Evolutionary conservation across 2,888 invertebrate genomes (phyloP), one percentile per base, ranked within the genome.

Genomic region (Steinernema hermaphroditum): DNA sequence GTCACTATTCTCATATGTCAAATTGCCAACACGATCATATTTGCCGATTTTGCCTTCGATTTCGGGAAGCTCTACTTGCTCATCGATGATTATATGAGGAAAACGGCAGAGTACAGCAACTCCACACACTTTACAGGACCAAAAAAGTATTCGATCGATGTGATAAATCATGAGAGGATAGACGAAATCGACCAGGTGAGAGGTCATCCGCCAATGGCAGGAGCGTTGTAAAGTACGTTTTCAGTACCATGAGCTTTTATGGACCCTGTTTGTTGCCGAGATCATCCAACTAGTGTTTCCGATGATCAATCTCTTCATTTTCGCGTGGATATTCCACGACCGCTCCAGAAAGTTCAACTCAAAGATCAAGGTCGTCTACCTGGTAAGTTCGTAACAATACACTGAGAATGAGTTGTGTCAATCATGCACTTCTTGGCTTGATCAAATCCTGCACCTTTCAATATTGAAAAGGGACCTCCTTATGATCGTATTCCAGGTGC

Each of bases 201-300:
- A n/a, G n/a, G n/a, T n/a, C 19, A 34, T 76, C 68, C 69, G 22
- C 4, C 4, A 27, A 37, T 37, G 37, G 37, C 37, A 12, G 6
- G 37, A 37, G 12, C 12, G 4, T 8, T 12, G 37, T 12, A 37
- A 37, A 37, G 32, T 29, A 8, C 27, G 24, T 12, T 77, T 82
- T 43, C 32, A 79, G 80, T 79, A 79, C 44, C 80, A 79, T 62
- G 80, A 79, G 32, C 74, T 72, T 32, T 32, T 79, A 12, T 79
- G 80, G 80, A 82, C 79, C 16, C 57, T 79, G 49, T 79, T 80
- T 24, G 79, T 79, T 6, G 81, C 80, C 1, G 80, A 79, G 72
- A 74, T 82, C 37, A 75, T 79, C 27, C 80, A 82, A 49, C 57
- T 79, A 9, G 71, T 79, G 2, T 79, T 79, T 54, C 80, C 80